Evolutionary conservation across 2,888 invertebrate species (phyloP).

Genomic region (Apantesis nais): DNA sequence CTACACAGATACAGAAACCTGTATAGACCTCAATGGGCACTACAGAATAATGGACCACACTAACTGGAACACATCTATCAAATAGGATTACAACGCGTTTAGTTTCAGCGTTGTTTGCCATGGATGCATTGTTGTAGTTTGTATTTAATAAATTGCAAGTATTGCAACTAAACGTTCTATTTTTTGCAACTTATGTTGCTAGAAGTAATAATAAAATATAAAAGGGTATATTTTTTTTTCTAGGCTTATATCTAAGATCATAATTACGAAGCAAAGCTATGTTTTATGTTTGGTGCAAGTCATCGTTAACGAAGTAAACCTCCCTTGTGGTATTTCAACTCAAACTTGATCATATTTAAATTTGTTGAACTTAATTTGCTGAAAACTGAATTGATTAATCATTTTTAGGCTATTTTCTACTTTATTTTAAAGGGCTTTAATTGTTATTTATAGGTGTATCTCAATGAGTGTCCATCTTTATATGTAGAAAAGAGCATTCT

Average conservation of each 20-base stretch:
- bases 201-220: not conserved
- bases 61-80: constrained; percentile 37
- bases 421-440: not conserved
- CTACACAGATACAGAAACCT: constrained; percentile 25
- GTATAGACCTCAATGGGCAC: constrained; percentile 21
- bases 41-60: constrained; percentile 23
- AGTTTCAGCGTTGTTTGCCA: constrained; percentile 17
- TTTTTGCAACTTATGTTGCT: not conserved
- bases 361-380: not conserved
- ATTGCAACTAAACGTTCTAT: no score
- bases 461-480: not conserved
- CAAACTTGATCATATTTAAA: not conserved
- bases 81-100: constrained; percentile 30
- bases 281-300: no score
- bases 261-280: not conserved
- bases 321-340: not conserved
- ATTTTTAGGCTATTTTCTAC: not conserved
- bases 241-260: not conserved
- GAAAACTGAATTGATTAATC: not conserved
- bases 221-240: no score
- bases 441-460: not conserved
- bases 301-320: not conserved
- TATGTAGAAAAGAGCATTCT: not conserved
- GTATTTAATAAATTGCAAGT: constrained; percentile 5
- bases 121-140: constrained; percentile 8